These are phyloP conservation scores for Anguilla megastoma DNA, from an alignment of 2,797 vertebrate species.

Conservation along the genomic window DNA sequence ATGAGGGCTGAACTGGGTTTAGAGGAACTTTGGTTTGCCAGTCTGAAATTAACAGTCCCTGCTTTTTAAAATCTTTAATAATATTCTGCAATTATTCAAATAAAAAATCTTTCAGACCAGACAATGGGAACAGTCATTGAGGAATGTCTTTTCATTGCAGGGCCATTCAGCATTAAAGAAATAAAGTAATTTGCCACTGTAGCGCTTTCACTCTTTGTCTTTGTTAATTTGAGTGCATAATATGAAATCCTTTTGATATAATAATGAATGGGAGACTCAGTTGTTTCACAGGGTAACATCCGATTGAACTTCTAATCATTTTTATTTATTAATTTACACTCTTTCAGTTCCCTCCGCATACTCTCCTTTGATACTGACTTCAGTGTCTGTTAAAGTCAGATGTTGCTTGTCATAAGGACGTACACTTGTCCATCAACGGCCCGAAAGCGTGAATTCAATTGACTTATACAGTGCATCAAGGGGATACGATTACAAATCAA, in stretches of 20 bases:
- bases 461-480: neutral
- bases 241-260: neutral
- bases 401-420: neutral
- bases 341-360: neutral
- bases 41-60: neutral
- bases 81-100: neutral
- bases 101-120: neutral
- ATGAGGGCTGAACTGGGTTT: neutral
- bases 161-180: neutral
- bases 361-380: neutral
- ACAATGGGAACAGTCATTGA: neutral
- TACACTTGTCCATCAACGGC: neutral
- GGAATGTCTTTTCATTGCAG: neutral
- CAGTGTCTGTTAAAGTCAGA: neutral
- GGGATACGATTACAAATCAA: neutral
- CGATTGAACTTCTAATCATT: neutral
- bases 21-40: neutral
- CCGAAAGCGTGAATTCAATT: neutral
- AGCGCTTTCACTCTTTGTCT: neutral
- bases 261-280: neutral
- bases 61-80: neutral
- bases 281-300: neutral
- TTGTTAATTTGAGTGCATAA: neutral
- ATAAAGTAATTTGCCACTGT: neutral
- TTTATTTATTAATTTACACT: neutral